Conservation (phyloP, 1,140 invertebrate species). For the Bactericera cockerelli region DNA sequence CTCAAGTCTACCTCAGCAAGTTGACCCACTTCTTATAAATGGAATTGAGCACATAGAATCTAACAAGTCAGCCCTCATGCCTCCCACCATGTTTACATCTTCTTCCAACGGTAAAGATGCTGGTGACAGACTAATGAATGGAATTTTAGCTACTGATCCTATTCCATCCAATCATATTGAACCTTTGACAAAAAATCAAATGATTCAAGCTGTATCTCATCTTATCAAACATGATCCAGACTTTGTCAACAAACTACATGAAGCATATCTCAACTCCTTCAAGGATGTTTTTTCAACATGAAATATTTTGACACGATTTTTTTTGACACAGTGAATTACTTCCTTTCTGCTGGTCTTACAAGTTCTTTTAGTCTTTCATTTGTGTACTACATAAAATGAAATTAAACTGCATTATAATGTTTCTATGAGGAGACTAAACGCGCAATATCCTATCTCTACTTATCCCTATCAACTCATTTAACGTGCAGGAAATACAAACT, state of each 20-base stretch:
- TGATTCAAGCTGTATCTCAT: conserved; percentile 74
- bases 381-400: too few relatives aligned
- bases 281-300: conserved; percentile 3
- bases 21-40: neutral
- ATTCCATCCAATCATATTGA: conserved; percentile 29
- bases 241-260: conserved; percentile 73
- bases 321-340: too few relatives aligned
- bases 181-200: conserved; percentile 68
- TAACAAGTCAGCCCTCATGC: conserved; percentile 54
- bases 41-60: conserved; percentile 27
- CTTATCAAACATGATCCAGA: conserved; percentile 71
- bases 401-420: too few relatives aligned
- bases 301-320: neutral
- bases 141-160: neutral
- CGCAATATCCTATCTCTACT: too few relatives aligned
- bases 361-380: too few relatives aligned
- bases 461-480: too few relatives aligned
- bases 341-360: too few relatives aligned
- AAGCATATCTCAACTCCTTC: conserved; percentile 67
- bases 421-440: too few relatives aligned
- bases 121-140: neutral
- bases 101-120: conserved; percentile 24
- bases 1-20: conserved; percentile 13
- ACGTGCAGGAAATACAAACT: too few relatives aligned
- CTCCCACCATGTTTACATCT: conserved; percentile 64